Percentiles rank a stretch among this genome's conserved stretches.
Evolutionary conservation across 2,888 invertebrate species (phyloP).

Genomic region (Stenichneumon culpator): DNA sequence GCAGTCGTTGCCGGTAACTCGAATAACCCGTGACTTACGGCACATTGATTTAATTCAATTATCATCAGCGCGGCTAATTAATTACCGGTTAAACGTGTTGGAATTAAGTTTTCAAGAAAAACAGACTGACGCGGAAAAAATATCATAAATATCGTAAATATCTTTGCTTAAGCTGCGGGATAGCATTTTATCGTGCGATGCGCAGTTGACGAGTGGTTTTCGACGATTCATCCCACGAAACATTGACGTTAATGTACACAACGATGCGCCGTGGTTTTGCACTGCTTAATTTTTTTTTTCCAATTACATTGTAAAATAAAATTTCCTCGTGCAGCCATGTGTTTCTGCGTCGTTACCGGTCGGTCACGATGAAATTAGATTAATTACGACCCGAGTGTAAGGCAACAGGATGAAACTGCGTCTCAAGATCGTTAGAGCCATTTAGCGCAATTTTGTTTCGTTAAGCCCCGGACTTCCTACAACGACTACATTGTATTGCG

Average conservation of each 20-base stretch:
- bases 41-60: not conserved
- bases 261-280: not conserved
- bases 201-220: not conserved
- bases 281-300: not conserved
- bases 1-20: too few relatives aligned
- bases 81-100: not conserved
- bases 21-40: not conserved
- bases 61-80: not conserved
- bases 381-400: slow-evolving; percentile 40
- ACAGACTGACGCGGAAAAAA: not conserved
- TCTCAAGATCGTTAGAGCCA: slow-evolving; percentile 39
- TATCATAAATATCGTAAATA: not conserved
- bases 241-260: not conserved
- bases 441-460: slow-evolving; percentile 45
- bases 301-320: not conserved
- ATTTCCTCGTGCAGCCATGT: not conserved
- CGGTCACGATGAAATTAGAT: slow-evolving; percentile 51
- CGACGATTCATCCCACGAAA: not conserved
- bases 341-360: not conserved
- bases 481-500: not conserved
- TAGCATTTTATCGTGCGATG: not conserved
- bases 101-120: not conserved
- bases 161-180: not conserved
- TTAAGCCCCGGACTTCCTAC: not conserved
- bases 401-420: slow-evolving; percentile 39